Evolutionary conservation across 2,113 vertebrate genomes (phyloP).

Genomic region (Sinocyclocheilus rhinocerous): DNA sequence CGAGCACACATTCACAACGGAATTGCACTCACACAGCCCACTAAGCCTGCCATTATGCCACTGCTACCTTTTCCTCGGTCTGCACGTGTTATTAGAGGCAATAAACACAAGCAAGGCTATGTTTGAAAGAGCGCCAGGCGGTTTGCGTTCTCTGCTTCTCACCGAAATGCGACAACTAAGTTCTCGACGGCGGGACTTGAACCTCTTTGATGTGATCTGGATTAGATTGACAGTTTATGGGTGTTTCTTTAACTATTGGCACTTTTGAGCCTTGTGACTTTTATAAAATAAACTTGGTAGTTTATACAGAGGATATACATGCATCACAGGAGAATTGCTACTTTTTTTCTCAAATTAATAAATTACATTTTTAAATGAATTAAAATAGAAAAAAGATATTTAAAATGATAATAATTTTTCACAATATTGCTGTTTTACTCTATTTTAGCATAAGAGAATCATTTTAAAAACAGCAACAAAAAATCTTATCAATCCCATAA

Average conservation of each 20-base stretch:
- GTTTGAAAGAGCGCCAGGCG: slow-evolving; percentile 60
- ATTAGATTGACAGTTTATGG: slow-evolving; percentile 57
- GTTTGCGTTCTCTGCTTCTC: slow-evolving; percentile 26
- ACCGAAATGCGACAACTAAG: slow-evolving; percentile 23
- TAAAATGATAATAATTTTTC: neutral
- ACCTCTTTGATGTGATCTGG: slow-evolving; percentile 70
- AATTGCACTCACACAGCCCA: slow-evolving; percentile 64
- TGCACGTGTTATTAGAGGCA: slow-evolving; percentile 71
- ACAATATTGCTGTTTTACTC: neutral
- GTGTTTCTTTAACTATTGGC: neutral
- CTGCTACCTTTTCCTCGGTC: slow-evolving; percentile 62
- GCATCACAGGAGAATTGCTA: neutral
- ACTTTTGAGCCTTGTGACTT: neutral
- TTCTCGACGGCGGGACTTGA: slow-evolving; percentile 59
- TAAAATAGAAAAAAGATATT: neutral
- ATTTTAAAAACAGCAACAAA: neutral
- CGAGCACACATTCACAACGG: slow-evolving; percentile 51
- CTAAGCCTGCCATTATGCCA: slow-evolving; percentile 63
- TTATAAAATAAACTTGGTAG: slow-evolving; percentile 54
- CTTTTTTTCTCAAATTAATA: neutral
- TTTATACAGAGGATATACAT: slow-evolving; percentile 4
- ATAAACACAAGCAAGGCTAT: slow-evolving; percentile 65
- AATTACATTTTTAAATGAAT: neutral
- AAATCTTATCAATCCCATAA: neutral
- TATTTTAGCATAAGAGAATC: neutral